Evolutionary conservation across 37 sponge, comb jelly and placozoan species (phyloP).

Genomic region (Bolinopsis microptera): DNA sequence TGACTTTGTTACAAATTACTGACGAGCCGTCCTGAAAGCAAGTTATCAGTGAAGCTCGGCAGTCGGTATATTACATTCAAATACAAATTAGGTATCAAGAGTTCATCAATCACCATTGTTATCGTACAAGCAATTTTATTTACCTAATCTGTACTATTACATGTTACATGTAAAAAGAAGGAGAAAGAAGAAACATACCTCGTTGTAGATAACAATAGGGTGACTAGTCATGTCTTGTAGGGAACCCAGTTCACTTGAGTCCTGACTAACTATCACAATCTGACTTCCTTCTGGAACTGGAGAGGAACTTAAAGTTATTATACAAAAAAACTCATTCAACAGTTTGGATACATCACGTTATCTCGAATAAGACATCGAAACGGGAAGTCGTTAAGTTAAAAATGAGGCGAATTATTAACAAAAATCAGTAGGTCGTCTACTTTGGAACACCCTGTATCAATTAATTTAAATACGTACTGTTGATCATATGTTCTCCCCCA

Average conservation of each 20-base stretch:
- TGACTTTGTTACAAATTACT: slow-evolving; percentile 62
- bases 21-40: slow-evolving; percentile 13
- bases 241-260: slow-evolving; percentile 54
- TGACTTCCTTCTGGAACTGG: slow-evolving; percentile 62
- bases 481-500: slow-evolving; percentile 61
- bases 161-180: background rate
- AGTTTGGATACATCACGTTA: background rate
- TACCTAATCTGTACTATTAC: no score
- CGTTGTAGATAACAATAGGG: slow-evolving; percentile 62
- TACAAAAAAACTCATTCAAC: background rate
- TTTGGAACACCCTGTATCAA: no score
- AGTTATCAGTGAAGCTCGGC: background rate
- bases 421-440: no score
- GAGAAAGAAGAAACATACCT: background rate
- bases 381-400: no score
- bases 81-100: no score
- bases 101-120: no score
- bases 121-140: no score
- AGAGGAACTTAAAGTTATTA: no score
- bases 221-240: slow-evolving; percentile 61
- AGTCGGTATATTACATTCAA: no score
- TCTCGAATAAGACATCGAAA: background rate
- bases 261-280: slow-evolving; percentile 60
- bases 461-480: slow-evolving; percentile 56
- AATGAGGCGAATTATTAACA: no score